phyloP scores from a whole-genome alignment of 2,888 invertebrate species.

The Aphodius sticticus region DNA sequence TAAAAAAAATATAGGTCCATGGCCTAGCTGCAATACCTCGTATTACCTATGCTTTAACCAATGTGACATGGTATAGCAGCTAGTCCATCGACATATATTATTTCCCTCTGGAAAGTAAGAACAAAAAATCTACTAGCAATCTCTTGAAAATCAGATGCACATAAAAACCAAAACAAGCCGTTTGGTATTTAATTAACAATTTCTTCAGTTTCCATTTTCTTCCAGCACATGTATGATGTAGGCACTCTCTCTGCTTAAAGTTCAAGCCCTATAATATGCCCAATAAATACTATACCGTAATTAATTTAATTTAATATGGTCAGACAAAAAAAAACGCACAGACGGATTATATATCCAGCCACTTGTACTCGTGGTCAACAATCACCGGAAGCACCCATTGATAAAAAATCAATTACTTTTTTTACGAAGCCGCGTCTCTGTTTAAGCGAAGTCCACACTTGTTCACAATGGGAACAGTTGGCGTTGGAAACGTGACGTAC shows the following conservation, averaged over 20 bases:
- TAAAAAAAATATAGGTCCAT: too few species aligned
- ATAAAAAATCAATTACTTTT: conserved; percentile 4
- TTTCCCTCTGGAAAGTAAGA: too few species aligned
- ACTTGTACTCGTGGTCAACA: neutral
- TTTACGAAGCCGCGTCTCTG: neutral
- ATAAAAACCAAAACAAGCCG: neutral
- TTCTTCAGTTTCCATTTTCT: neutral
- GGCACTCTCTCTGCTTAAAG: neutral
- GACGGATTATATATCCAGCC: conserved; percentile 4
- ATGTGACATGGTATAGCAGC: too few species aligned
- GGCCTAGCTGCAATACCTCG: too few species aligned
- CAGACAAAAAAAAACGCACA: neutral
- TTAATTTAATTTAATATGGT: conserved; percentile 4
- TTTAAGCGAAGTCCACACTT: neutral
- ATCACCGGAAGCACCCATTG: conserved; percentile 4
- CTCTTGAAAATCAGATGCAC: neutral
- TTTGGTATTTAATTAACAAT: neutral
- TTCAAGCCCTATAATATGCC: neutral
- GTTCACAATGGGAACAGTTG: neutral
- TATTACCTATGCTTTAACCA: too few species aligned
- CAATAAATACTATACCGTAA: neutral
- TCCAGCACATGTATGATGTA: neutral
- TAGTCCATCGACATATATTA: too few species aligned
- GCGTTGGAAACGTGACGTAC: too few species aligned
- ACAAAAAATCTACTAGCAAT: too few species aligned